phyloP scores from a whole-genome alignment of 2,113 vertebrate species.

The Gopherus flavomarginatus region DNA sequence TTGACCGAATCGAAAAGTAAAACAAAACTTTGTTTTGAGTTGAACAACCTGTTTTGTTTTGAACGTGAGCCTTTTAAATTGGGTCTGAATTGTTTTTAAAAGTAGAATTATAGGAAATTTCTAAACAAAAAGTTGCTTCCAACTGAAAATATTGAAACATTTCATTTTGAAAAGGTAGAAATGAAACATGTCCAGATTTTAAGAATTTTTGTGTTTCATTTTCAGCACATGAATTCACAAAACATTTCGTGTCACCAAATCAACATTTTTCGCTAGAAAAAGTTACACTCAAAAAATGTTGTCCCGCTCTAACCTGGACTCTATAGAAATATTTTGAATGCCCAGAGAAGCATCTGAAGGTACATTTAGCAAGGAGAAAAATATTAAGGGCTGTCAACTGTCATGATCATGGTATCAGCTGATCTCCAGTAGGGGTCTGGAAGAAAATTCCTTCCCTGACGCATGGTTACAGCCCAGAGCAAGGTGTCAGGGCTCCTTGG shows the following conservation, averaged over 20 bases:
- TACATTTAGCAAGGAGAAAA: not conserved
- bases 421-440: not conserved
- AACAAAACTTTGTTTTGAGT: not conserved
- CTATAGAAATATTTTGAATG: not conserved
- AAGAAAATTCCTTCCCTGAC: not conserved
- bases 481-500: constrained; percentile 34
- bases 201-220: not conserved
- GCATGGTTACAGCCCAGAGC: not conserved
- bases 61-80: not conserved
- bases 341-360: not conserved
- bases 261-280: not conserved
- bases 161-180: not conserved
- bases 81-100: not conserved
- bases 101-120: not conserved
- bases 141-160: not conserved
- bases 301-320: not conserved
- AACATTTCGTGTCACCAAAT: not conserved
- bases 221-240: not conserved
- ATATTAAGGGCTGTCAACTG: not conserved
- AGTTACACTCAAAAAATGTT: not conserved
- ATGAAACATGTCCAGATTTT: not conserved
- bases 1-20: not conserved
- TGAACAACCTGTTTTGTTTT: not conserved
- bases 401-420: not conserved
- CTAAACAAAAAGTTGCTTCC: not conserved